Conservation (phyloP, 2,888 invertebrate species). For the Subacronicta megacephala region DNA sequence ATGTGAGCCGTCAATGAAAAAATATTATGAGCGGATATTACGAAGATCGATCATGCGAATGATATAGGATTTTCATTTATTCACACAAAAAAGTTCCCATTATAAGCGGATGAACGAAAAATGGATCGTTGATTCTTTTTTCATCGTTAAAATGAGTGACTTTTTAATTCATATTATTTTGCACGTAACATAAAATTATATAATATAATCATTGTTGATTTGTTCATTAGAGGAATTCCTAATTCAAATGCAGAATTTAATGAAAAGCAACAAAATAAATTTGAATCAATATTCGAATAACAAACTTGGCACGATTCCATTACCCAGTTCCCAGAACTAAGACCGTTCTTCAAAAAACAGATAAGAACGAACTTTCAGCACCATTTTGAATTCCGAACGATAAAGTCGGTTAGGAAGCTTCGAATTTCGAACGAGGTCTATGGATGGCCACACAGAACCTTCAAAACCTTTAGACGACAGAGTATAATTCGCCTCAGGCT, state of each 20-base stretch:
- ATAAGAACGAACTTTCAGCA: constrained; percentile 15
- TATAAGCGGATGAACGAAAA: constrained; percentile 10
- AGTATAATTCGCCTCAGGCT: constrained; percentile 38
- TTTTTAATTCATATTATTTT: background rate
- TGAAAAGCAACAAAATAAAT: constrained; percentile 11
- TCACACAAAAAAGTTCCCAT: constrained; percentile 11
- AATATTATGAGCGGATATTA: background rate
- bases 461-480: constrained; percentile 40
- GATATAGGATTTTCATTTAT: background rate
- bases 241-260: constrained; percentile 8
- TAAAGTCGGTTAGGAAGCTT: background rate
- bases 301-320: constrained; percentile 11
- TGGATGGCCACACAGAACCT: constrained; percentile 13
- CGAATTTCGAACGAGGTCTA: background rate
- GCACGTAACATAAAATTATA: background rate
- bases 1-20: no score
- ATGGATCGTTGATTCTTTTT: constrained; percentile 1
- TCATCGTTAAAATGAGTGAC: background rate
- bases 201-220: background rate
- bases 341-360: constrained; percentile 6
- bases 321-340: constrained; percentile 3
- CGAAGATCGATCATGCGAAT: background rate
- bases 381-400: background rate
- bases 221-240: background rate
- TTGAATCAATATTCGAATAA: constrained; percentile 12